phyloP scores from a whole-genome alignment of 2,113 vertebrate species.

The Ceyx margarethae region DNA sequence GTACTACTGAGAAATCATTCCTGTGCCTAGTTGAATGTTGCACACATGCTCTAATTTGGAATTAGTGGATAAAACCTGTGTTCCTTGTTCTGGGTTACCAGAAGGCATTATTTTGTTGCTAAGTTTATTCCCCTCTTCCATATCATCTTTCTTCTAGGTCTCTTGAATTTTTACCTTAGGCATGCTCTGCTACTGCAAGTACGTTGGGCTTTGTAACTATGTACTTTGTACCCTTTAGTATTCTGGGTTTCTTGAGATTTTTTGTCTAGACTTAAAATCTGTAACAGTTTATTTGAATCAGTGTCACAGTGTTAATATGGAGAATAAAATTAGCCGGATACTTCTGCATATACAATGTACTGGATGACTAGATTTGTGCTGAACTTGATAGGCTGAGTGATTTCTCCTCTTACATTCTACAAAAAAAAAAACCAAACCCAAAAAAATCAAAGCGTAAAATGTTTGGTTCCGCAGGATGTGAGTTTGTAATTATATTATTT shows the following conservation, averaged over 20 bases:
- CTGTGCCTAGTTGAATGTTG: neutral
- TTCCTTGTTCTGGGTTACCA: neutral
- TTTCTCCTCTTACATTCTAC: neutral
- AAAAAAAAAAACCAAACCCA: too few species aligned
- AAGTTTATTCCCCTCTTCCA: neutral
- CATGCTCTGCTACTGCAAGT: neutral
- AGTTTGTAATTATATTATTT: neutral
- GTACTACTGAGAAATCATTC: neutral
- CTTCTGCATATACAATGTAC: neutral
- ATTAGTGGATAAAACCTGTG: neutral
- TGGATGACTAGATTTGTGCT: neutral
- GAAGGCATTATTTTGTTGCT: neutral
- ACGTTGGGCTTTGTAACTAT: neutral
- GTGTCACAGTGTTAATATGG: neutral
- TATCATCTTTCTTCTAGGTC: neutral
- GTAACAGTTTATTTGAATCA: neutral
- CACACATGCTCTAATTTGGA: neutral
- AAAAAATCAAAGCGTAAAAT: neutral
- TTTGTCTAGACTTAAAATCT: neutral
- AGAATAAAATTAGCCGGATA: neutral
- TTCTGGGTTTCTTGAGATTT: neutral
- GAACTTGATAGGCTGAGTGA: neutral
- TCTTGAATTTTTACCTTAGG: neutral
- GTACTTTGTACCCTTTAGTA: neutral
- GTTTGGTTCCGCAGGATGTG: neutral